These are phyloP conservation scores for Motacilla tschutschensis DNA, from an alignment of 2,113 vertebrate genomes.

Conservation along the genomic window DNA sequence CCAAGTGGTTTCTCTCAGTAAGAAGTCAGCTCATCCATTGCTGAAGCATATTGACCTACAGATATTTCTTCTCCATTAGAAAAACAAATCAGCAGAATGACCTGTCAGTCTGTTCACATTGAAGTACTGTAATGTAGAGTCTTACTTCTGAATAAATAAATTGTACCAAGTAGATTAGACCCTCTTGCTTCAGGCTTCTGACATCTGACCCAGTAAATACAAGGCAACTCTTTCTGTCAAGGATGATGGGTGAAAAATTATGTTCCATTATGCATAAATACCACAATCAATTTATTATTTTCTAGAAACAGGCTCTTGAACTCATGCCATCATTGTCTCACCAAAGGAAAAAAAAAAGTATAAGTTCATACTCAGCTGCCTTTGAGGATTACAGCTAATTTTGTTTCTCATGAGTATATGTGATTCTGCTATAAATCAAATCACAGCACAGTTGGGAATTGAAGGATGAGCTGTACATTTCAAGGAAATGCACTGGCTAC, in stretches of 20 bases:
- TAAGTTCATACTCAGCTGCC: neutral
- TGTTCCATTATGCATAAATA: neutral
- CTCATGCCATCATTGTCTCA: neutral
- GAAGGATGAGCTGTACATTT: neutral
- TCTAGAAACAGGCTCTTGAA: neutral
- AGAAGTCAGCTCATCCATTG: neutral
- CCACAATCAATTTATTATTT: neutral
- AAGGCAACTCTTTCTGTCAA: neutral
- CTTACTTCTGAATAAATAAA: neutral
- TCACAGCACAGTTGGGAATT: neutral
- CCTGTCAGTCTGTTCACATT: neutral
- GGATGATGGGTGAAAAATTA: neutral
- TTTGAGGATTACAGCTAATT: neutral
- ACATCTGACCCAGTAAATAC: neutral
- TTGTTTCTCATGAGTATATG: neutral
- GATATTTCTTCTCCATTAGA: neutral
- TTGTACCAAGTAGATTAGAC: neutral
- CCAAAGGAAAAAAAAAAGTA: neutral
- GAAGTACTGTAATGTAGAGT: neutral
- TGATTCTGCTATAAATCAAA: neutral
- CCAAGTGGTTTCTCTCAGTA: neutral
- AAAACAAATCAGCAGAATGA: neutral
- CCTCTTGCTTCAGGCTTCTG: neutral
- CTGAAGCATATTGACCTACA: neutral
- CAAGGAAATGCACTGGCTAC: neutral